Evolutionary conservation across 2,113 vertebrate genomes (phyloP).

Genomic region (Oncorhynchus tshawytscha): DNA sequence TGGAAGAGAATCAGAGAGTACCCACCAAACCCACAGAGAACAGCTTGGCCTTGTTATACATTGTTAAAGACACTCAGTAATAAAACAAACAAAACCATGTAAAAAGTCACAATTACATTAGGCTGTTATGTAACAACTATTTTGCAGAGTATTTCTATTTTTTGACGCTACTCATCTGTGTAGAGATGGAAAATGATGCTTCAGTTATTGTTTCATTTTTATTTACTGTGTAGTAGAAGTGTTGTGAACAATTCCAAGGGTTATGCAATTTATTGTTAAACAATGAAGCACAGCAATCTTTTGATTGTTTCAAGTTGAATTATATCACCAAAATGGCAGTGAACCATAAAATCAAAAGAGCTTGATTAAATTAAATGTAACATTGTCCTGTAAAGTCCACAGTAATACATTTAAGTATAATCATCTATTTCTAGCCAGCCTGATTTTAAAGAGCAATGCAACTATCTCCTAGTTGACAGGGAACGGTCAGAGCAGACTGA

Average conservation of each 20-base stretch:
- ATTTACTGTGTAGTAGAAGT: not conserved
- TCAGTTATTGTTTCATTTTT: no score
- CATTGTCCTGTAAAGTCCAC: not conserved
- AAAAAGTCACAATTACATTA: constrained; percentile 21
- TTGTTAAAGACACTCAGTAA: not conserved
- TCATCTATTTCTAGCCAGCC: not conserved
- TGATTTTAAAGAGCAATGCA: not conserved
- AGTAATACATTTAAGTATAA: not conserved
- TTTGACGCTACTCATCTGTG: no score
- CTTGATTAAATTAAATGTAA: not conserved
- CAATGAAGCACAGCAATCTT: not conserved
- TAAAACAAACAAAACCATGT: constrained; percentile 31
- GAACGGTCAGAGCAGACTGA: not conserved
- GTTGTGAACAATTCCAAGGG: not conserved
- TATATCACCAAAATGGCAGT: not conserved
- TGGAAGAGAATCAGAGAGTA: constrained; percentile 54
- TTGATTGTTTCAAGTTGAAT: not conserved
- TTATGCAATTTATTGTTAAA: not conserved
- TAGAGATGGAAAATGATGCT: no score
- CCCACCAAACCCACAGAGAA: constrained; percentile 40
- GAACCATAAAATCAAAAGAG: not conserved
- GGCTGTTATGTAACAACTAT: constrained; percentile 16
- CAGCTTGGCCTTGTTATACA: constrained; percentile 21
- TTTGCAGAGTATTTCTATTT: no score
- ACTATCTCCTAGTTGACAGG: not conserved